Evolutionary conservation across 2,888 invertebrate species (phyloP), one percentile per base, ranked within the genome.

Genomic region (Noctuana brunneofusca): DNA sequence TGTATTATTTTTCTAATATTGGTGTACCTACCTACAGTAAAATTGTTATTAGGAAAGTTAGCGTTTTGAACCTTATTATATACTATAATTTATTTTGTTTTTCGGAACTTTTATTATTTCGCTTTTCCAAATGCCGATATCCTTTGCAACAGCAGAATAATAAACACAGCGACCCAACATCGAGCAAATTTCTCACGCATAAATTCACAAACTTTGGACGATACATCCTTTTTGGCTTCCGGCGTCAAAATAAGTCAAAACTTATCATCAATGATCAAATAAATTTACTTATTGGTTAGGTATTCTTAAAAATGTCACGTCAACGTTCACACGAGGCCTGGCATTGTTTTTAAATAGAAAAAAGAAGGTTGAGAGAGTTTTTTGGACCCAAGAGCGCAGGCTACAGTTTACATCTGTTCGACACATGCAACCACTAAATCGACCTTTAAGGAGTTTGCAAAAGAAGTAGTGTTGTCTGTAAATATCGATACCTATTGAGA

Each of bases 401-500:
- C 54, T 48, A 32, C 22, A 70, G 74, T 68, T 70, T 83, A 79
- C 89, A 90, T 89, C 87, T 89, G 89, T 72, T 76, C 71, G 71
- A 78, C 89, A 89, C 76, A 78, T 90, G 89, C 82, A 81, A 75
- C 81, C 81, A 76, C 78, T 80, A 80, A 83, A 74, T 76, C 79
- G 80, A 81, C 81, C 76, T 82, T 80, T 82, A 75, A 79, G 76
- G 68, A 79, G 73, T 81, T 84, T 69, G 86, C 87, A 80, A 86
- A 84, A 83, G 79, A 71, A 67, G 66, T 78, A 80, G 81, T 71
- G 86, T 64, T 76, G 82, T 54, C 24, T 41, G 11, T 14, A 18
- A 18, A 18, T 48, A 35, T 54, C 53, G 60, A 60, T 60, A 38
- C 20, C 14, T 57, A 70, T 78, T 73, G 76, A 12, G 38, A 14